These are phyloP conservation scores for Ennomos quercinarius DNA, from an alignment of 2,888 invertebrate genomes.

Conservation along the genomic window DNA sequence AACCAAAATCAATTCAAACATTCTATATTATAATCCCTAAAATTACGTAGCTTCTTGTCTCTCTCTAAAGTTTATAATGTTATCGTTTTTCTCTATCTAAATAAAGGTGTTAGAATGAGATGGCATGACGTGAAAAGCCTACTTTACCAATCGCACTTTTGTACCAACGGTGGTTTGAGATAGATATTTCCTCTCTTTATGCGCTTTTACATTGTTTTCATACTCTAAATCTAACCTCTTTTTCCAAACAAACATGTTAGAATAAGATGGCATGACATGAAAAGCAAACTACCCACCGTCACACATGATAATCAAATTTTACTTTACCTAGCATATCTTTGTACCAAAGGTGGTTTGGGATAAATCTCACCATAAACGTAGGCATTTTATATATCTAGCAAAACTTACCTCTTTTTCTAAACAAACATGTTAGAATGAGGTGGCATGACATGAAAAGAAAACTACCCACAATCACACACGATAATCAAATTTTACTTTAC, in stretches of 20 bases:
- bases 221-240: conserved; percentile 9
- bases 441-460: conserved; percentile 18
- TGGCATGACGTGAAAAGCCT: conserved; percentile 2
- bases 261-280: conserved; percentile 18
- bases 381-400: no score
- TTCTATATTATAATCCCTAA: no score
- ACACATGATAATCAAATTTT: conserved; percentile 28
- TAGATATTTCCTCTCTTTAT: no score
- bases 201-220: no score
- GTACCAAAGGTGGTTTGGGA: no score
- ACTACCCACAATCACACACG: conserved; percentile 30
- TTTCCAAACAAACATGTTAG: neutral
- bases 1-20: neutral
- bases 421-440: conserved; percentile 9
- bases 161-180: no score
- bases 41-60: no score
- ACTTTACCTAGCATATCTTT: conserved; percentile 39
- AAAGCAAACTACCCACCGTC: conserved; percentile 29
- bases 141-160: no score
- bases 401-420: conserved; percentile 15
- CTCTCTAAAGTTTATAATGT: neutral
- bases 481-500: conserved; percentile 20
- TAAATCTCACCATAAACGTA: no score
- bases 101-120: conserved; percentile 11
- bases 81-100: conserved; percentile 7